Base-by-base conservation (phyloP, 2,113 vertebrate genomes). In the Otocyon megalotis region DNA sequence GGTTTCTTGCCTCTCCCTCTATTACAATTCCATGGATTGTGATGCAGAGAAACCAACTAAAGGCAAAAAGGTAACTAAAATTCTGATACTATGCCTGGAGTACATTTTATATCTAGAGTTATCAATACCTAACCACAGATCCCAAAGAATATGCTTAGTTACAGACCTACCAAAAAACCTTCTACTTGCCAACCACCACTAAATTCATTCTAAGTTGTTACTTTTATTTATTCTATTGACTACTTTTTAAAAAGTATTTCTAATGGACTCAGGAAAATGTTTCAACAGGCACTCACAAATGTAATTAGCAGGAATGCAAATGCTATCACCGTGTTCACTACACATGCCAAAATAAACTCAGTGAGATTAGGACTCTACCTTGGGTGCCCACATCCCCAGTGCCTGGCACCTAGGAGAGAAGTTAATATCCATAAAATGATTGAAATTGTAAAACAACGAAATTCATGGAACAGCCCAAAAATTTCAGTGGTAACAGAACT, bases 311-410 rank as follows among this genome's bases (percentile, higher is more conserved):
- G 32, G 3, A 88, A 97, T 26, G 48, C 62, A 95, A 96, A 90
- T 37, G n/a, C 15, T 81, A 94, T 79, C 58, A 80, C 4, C 32
- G 8, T 54, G 54, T 89, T 95, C 81, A 85, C 65, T 65, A 88
- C 43, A 88, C 15, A 71, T 20, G 77, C 58, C 85, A 93, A 97
- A 85, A 94, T 71, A 97, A 88, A 91, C 72, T 96, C 69, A 87
- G 0, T 11, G 15, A 92, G 90, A 24, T 35, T 22, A 85, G 5
- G 35, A 48, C 8, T 82, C 50, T 22, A 65, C 26, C 43, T 65
- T 62, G 35, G 50, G 53, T 96, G 63, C 67, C 82, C 86, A 22
- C 53, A 86, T 89, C 35, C 60, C 60, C 24, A 79, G 32, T 67
- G 53, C 53, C 88, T 72, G 54, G 43, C 50, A 93, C 22, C 56